Conservation (phyloP, 2,797 vertebrate genomes). For the Paramormyrops hopkinsi region DNA sequence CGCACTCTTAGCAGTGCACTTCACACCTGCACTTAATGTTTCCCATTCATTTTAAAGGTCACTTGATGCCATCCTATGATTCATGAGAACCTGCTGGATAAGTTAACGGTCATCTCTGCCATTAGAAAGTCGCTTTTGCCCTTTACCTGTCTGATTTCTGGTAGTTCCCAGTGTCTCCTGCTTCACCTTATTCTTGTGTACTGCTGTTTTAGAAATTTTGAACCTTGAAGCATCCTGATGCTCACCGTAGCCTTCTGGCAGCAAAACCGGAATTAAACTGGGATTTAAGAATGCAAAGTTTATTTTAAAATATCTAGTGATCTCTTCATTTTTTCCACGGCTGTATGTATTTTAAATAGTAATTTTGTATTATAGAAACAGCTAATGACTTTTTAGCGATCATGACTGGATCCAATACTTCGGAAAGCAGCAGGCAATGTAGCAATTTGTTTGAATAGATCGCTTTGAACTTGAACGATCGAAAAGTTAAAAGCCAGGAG, state of each 20-base stretch:
- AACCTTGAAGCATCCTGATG: neutral
- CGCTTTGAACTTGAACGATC: neutral
- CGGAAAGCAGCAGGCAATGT: neutral
- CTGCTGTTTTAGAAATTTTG: neutral
- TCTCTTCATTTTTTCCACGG: neutral
- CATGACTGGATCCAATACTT: neutral
- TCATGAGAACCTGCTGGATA: neutral
- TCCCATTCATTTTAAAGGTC: no score
- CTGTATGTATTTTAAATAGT: neutral
- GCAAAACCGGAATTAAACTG: neutral
- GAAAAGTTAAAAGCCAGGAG: neutral
- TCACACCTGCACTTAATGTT: no score
- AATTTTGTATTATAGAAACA: neutral
- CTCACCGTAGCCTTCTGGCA: neutral
- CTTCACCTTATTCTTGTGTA: neutral
- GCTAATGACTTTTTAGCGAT: neutral
- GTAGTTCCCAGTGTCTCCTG: neutral
- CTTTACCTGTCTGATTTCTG: neutral
- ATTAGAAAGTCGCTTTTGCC: neutral
- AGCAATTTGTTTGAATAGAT: neutral
- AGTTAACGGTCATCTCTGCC: neutral
- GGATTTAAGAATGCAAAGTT: neutral
- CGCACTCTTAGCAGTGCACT: neutral
- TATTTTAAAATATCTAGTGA: neutral
- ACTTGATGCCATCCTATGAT: neutral